Conservation (phyloP, 2,888 invertebrate genomes). For the Habroteleia sp. region DNA sequence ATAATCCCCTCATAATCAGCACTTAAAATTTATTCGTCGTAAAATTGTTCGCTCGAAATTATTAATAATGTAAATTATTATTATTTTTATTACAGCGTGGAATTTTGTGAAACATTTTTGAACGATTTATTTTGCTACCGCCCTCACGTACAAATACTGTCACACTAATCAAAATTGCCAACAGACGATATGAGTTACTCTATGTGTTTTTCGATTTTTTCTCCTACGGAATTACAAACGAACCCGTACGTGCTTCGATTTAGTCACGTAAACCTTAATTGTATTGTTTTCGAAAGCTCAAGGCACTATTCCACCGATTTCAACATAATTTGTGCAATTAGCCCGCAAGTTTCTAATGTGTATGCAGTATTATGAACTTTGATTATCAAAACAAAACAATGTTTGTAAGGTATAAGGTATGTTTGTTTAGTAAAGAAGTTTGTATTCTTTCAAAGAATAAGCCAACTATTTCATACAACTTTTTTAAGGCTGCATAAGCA, state of each 20-base stretch:
- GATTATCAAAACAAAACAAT: not conserved
- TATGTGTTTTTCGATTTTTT: constrained; percentile 11
- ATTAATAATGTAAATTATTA: constrained; percentile 4
- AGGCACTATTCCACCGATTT: not conserved
- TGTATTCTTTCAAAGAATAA: too few species aligned
- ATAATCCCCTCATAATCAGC: constrained; percentile 30
- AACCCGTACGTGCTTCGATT: constrained; percentile 6
- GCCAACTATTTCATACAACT: too few species aligned
- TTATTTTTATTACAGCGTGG: not conserved
- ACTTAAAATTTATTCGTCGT: constrained; percentile 10
- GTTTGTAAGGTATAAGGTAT: too few species aligned
- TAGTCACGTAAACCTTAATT: constrained; percentile 14
- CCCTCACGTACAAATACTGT: not conserved
- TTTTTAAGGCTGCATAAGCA: too few species aligned
- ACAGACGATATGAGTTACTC: constrained; percentile 17
- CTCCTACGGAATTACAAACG: constrained; percentile 2
- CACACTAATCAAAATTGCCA: constrained; percentile 9
- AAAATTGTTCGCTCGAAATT: constrained; percentile 6
- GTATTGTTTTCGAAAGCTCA: constrained; percentile 13
- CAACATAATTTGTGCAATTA: constrained; percentile 11
- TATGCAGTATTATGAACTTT: not conserved
- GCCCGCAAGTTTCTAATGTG: not conserved
- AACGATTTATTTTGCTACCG: too few species aligned
- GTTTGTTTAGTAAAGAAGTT: too few species aligned
- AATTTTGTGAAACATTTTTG: not conserved